phyloP scores from a whole-genome alignment of 2,888 invertebrate species.

The Trachelus troglodyta region DNA sequence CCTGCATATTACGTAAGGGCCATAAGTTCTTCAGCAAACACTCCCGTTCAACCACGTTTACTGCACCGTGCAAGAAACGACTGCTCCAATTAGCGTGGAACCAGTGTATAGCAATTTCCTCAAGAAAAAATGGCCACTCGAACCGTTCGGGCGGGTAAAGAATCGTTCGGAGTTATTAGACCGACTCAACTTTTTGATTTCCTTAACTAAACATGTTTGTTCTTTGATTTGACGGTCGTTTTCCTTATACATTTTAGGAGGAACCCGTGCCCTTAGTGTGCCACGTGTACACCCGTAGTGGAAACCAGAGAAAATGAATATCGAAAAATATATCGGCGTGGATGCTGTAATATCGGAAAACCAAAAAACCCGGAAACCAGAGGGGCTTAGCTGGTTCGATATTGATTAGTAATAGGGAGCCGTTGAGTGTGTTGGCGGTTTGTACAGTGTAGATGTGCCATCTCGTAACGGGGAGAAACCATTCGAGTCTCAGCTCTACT shows the following conservation, averaged over 20 bases:
- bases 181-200: not conserved
- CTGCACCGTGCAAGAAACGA: not conserved
- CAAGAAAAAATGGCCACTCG: not conserved
- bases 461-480: not conserved
- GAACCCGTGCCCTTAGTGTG: too few species aligned
- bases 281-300: not conserved
- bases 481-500: not conserved
- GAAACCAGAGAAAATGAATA: constrained; percentile 12
- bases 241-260: not conserved
- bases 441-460: not conserved
- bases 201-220: not conserved
- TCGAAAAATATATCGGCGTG: constrained; percentile 12
- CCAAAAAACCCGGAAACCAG: constrained; percentile 6
- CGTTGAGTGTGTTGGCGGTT: not conserved
- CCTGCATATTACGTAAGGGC: not conserved
- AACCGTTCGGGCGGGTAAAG: not conserved
- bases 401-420: constrained; percentile 24
- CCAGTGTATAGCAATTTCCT: not conserved
- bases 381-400: constrained; percentile 20
- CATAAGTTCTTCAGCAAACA: not conserved
- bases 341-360: constrained; percentile 10
- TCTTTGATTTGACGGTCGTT: not conserved
- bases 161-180: not conserved
- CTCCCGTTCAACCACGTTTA: not conserved
- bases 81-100: not conserved